Evolutionary conservation across 2,797 vertebrate species (phyloP).

Genomic region (Adelosebastes latens): DNA sequence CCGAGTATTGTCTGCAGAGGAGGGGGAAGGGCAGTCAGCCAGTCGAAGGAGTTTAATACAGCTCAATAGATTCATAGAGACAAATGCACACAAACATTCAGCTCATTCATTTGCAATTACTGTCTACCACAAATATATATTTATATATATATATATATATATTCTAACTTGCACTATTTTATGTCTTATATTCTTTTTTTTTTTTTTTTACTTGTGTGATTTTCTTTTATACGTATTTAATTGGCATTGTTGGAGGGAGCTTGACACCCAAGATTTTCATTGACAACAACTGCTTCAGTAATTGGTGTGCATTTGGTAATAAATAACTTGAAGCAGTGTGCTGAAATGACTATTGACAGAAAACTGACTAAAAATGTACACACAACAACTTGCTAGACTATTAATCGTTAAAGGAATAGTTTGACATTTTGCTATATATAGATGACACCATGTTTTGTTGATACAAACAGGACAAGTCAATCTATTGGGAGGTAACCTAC

Average conservation of each 20-base stretch:
- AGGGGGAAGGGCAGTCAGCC: slow-evolving; percentile 15
- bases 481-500: not conserved
- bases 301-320: too few species aligned
- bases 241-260: too few species aligned
- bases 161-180: too few species aligned
- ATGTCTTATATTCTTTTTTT: too few species aligned
- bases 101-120: not conserved
- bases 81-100: not conserved
- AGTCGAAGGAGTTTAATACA: not conserved
- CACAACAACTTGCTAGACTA: not conserved
- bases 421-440: not conserved
- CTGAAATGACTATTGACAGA: not conserved
- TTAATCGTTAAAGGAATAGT: not conserved
- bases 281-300: too few species aligned
- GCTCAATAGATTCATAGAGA: slow-evolving; percentile 1
- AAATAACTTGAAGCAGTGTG: not conserved
- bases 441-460: not conserved
- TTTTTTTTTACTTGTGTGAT: too few species aligned
- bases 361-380: not conserved
- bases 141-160: too few species aligned
- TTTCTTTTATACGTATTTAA: too few species aligned
- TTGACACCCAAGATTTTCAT: too few species aligned
- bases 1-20: not conserved
- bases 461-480: not conserved
- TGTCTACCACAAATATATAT: too few species aligned